Evolutionary conservation across 2,888 invertebrate species (phyloP).

Genomic region (Malachius bipustulatus): DNA sequence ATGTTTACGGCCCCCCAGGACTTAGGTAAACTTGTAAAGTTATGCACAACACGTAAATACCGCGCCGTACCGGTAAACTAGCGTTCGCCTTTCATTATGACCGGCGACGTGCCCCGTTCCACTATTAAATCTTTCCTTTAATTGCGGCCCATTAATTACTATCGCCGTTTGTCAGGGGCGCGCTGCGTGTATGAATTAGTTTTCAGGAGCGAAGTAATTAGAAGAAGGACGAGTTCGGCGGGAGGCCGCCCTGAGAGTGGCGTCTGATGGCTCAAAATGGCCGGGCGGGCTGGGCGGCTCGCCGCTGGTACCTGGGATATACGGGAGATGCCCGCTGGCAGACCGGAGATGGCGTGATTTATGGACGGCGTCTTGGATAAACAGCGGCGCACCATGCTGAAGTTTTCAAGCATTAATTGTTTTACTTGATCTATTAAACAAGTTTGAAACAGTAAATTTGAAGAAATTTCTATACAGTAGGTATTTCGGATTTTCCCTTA

Average conservation of each 20-base stretch:
- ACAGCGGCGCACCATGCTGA: too few species aligned
- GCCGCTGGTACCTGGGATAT: too few species aligned
- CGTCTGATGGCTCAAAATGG: constrained; percentile 6
- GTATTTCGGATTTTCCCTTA: too few species aligned
- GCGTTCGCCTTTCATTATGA: constrained; percentile 36
- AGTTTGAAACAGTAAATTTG: too few species aligned
- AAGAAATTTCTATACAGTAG: too few species aligned
- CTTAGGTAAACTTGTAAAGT: constrained; percentile 39
- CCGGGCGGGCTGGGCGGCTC: neutral
- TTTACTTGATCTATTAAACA: too few species aligned
- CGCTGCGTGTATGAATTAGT: constrained; percentile 30
- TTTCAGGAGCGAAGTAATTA: constrained; percentile 34
- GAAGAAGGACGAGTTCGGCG: constrained; percentile 29
- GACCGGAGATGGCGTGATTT: too few species aligned
- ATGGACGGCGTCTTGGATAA: too few species aligned
- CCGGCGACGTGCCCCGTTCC: constrained; percentile 29
- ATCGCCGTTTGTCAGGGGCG: constrained; percentile 31
- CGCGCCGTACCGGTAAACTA: constrained; percentile 30
- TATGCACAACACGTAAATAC: constrained; percentile 40
- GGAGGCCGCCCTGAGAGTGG: constrained; percentile 18
- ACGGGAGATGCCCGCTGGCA: constrained; percentile 5
- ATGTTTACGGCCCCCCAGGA: constrained; percentile 36
- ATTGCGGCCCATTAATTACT: constrained; percentile 35
- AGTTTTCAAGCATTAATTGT: too few species aligned
- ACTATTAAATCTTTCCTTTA: constrained; percentile 37